Evolutionary conservation across 2,888 invertebrate genomes (phyloP).

Genomic region (Aleiodes testaceus): DNA sequence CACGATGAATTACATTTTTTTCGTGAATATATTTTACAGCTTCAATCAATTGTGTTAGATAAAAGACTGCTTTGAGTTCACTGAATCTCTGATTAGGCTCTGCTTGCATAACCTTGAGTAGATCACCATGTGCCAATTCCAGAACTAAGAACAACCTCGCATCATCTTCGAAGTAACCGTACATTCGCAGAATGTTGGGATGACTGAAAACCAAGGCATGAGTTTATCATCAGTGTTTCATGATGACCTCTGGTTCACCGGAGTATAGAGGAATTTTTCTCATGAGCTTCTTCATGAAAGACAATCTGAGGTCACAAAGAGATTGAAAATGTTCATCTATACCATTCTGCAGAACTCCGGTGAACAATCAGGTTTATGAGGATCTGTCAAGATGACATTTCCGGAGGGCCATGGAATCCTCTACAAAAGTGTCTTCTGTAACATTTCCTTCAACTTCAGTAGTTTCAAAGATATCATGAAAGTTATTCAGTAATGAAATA

Average conservation of each 20-base stretch:
- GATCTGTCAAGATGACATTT: too few species aligned
- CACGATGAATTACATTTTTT: constrained; percentile 18
- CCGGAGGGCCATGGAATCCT: too few species aligned
- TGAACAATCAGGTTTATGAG: too few species aligned
- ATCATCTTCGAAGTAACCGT: constrained; percentile 14
- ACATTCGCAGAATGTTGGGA: constrained; percentile 12
- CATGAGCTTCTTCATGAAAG: too few species aligned
- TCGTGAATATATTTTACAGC: constrained; percentile 7
- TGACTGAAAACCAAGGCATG: not conserved
- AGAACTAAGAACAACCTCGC: not conserved
- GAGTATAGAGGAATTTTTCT: not conserved
- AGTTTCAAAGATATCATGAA: too few species aligned
- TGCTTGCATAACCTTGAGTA: not conserved
- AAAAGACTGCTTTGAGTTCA: not conserved
- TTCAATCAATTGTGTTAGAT: not conserved
- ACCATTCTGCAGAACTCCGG: too few species aligned
- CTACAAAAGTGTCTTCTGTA: too few species aligned
- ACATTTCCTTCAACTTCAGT: too few species aligned
- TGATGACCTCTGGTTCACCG: not conserved
- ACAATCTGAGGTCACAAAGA: too few species aligned
- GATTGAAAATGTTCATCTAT: too few species aligned
- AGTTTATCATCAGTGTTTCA: not conserved
- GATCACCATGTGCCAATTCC: constrained; percentile 2
- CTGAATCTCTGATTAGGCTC: constrained; percentile 1
- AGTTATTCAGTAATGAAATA: too few species aligned